A percentile compares a stretch with the other conserved stretches of the same genome.
Evolutionary conservation across 2,797 vertebrate species (phyloP).

Genomic region (Gobionotothen gibberifrons): DNA sequence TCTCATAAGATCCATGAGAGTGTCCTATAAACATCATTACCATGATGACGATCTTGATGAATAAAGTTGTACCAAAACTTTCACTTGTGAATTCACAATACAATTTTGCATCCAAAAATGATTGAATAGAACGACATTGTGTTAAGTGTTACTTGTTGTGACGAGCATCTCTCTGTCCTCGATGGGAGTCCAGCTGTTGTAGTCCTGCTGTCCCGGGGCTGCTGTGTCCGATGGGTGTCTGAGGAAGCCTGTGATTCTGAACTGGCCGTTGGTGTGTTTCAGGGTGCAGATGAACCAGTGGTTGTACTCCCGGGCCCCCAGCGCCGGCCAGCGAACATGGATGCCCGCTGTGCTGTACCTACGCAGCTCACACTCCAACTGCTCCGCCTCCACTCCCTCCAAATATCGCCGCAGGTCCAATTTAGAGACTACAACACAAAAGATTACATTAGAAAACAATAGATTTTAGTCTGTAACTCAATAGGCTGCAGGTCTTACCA

Average conservation of each 20-base stretch:
- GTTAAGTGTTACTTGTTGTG: constrained; percentile 73
- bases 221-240: constrained; percentile 65
- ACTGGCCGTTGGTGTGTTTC: constrained; percentile 66
- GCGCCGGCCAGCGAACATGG: constrained; percentile 79
- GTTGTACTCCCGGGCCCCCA: constrained; percentile 57
- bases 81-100: neutral
- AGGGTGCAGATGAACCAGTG: constrained; percentile 80
- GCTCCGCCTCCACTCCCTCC: constrained; percentile 42
- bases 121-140: neutral
- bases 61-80: neutral
- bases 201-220: constrained; percentile 57
- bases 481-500: constrained; percentile 55
- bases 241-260: constrained; percentile 74
- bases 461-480: neutral
- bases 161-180: constrained; percentile 58
- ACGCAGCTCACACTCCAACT: constrained; percentile 79
- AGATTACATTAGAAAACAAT: neutral
- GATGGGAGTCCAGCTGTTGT: constrained; percentile 56
- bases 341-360: constrained; percentile 75
- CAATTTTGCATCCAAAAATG: neutral
- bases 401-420: constrained; percentile 72
- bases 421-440: constrained; percentile 69
- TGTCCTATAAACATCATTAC: too few species aligned
- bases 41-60: too few species aligned
- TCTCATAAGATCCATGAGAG: neutral